Conservation (phyloP, 1,140 invertebrate genomes). For the Cephus cinctus region DNA sequence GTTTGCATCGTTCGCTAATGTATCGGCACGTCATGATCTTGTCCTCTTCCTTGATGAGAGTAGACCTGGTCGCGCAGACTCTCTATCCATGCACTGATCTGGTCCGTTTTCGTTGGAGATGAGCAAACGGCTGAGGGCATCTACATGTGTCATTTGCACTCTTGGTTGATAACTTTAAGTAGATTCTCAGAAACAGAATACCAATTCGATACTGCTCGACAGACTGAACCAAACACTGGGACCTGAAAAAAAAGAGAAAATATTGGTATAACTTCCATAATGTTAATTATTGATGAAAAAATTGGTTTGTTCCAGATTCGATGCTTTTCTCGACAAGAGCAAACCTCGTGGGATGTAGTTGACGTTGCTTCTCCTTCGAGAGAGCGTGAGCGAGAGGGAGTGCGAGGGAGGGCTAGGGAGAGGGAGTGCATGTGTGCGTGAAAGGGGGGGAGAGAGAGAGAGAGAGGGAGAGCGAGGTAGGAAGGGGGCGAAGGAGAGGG, state of each 20-base stretch:
- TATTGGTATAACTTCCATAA: no score
- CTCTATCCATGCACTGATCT: no score
- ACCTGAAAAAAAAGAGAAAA: no score
- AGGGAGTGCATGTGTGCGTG: slow-evolving; percentile 21
- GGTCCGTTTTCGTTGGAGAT: neutral
- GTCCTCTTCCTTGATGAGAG: no score
- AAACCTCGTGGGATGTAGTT: slow-evolving; percentile 52
- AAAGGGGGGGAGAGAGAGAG: slow-evolving; percentile 4
- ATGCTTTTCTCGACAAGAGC: slow-evolving; percentile 38
- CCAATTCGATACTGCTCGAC: no score
- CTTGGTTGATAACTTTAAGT: no score
- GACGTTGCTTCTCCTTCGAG: slow-evolving; percentile 41
- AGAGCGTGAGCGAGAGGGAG: slow-evolving; percentile 16
- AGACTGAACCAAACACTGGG: no score
- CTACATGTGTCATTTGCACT: slow-evolving; percentile 12
- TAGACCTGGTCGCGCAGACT: no score
- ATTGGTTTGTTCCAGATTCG: slow-evolving; percentile 36
- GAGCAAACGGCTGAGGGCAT: slow-evolving; percentile 3
- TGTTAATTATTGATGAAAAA: neutral
- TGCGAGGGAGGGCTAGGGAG: slow-evolving; percentile 17
- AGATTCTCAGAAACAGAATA: no score
- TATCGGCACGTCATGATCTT: no score
- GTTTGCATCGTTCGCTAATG: no score
- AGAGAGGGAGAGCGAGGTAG: slow-evolving; percentile 19
- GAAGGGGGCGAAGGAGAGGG: no score